Evolutionary conservation across 2,888 invertebrate genomes (phyloP).

Genomic region (Coenonympha arcania): DNA sequence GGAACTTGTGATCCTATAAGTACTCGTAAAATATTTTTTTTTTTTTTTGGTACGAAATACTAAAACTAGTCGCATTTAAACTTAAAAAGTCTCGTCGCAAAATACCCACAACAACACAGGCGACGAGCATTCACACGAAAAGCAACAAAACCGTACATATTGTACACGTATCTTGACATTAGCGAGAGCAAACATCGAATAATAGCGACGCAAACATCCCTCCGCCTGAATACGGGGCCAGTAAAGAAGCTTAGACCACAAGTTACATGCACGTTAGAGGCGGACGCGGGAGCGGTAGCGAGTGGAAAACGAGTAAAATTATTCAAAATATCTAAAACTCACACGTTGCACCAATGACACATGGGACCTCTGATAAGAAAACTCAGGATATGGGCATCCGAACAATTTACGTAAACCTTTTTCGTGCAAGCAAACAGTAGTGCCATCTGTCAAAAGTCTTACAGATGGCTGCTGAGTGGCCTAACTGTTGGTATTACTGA

Average conservation of each 20-base stretch:
- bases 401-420: too few species aligned
- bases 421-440: too few species aligned
- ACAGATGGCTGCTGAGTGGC: too few species aligned
- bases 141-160: constrained; percentile 15
- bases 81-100: background rate
- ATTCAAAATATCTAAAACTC: background rate
- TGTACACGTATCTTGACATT: constrained; percentile 29
- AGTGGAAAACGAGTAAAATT: background rate
- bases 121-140: constrained; percentile 10
- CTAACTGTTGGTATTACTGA: too few species aligned
- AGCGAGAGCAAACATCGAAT: constrained; percentile 43
- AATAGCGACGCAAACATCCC: constrained; percentile 40
- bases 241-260: constrained; percentile 42
- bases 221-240: constrained; percentile 34
- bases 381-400: too few species aligned
- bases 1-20: too few species aligned
- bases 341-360: background rate
- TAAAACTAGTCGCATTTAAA: background rate
- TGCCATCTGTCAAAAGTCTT: too few species aligned
- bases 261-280: background rate
- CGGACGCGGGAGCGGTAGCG: background rate
- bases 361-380: too few species aligned
- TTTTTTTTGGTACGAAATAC: too few species aligned
- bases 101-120: background rate
- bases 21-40: too few species aligned